A percentile compares a stretch with the other conserved stretches of the same genome.
Conservation (phyloP, 2,797 vertebrate species). For the Calcarius lapponicus region DNA sequence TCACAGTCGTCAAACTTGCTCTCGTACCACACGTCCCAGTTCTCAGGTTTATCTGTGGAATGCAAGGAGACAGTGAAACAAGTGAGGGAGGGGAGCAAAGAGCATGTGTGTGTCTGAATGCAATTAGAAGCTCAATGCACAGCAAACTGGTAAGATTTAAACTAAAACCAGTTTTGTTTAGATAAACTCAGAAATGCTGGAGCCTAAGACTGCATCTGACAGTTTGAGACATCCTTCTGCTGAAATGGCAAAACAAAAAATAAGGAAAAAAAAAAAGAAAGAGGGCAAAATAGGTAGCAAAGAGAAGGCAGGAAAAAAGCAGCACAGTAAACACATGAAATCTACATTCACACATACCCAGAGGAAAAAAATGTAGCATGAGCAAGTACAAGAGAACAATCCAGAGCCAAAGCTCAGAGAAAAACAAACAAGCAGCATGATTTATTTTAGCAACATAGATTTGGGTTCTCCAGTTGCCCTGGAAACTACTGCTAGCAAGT, state of each 20-base stretch:
- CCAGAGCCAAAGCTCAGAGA: not conserved
- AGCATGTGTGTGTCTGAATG: not conserved
- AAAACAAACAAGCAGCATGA: not conserved
- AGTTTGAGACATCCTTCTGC: not conserved
- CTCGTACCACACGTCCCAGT: constrained; percentile 97
- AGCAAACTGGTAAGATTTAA: not conserved
- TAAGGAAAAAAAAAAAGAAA: not conserved
- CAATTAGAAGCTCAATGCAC: not conserved
- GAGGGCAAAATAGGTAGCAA: not conserved
- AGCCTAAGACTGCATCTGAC: not conserved
- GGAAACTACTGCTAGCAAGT: not conserved
- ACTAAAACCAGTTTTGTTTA: not conserved
- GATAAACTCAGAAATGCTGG: not conserved
- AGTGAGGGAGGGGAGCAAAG: not conserved
- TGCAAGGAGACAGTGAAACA: not conserved
- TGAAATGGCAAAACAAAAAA: not conserved
- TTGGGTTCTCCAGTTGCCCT: not conserved
- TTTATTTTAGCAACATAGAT: not conserved
- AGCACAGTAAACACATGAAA: not conserved
- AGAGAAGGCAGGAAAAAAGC: not conserved
- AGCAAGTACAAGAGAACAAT: not conserved
- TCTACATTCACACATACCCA: not conserved
- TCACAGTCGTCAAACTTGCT: constrained; percentile 98
- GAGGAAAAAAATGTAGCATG: not conserved
- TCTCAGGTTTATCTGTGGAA: constrained; percentile 93